Percentiles rank a stretch among this genome's conserved stretches.
phyloP scores from a whole-genome alignment of 2,888 invertebrate species.

The Melanotus villosus region DNA sequence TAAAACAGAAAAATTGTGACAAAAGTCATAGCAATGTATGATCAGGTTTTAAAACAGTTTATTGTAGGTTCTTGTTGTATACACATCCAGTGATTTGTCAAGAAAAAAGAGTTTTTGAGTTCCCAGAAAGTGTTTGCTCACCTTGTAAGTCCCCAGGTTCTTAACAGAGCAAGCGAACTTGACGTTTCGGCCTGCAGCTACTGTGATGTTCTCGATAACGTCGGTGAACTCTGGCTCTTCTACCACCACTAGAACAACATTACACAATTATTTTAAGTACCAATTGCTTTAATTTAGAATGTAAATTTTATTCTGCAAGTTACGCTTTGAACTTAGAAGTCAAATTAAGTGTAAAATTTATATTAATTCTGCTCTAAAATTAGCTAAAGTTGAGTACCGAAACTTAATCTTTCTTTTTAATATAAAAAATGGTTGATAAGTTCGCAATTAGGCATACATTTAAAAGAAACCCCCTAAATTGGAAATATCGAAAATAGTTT shows the following conservation, averaged over 20 bases:
- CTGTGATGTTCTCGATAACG: conserved; percentile 91
- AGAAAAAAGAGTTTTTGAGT: conserved; percentile 40
- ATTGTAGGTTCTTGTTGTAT: conserved; percentile 18
- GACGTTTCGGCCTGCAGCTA: conserved; percentile 90
- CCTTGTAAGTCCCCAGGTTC: conserved; percentile 92
- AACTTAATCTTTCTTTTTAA: too few species aligned
- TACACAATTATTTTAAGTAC: conserved; percentile 37
- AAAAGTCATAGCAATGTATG: too few species aligned
- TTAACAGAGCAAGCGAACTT: conserved; percentile 92
- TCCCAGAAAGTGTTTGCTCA: conserved; percentile 67
- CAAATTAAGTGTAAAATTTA: conserved; percentile 24
- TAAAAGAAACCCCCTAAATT: background rate
- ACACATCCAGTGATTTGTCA: conserved; percentile 45
- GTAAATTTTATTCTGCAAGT: conserved; percentile 38
- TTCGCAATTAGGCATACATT: too few species aligned
- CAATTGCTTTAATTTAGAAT: conserved; percentile 42
- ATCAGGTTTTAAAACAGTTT: conserved; percentile 24
- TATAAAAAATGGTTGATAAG: too few species aligned
- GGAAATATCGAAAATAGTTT: background rate
- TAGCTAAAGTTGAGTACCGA: background rate
- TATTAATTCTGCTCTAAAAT: conserved; percentile 19
- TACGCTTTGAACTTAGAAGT: conserved; percentile 28
- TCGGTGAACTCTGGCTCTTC: conserved; percentile 93
- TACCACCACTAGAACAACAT: conserved; percentile 46
- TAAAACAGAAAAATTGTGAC: too few species aligned